Conservation (phyloP, 1,140 invertebrate species). For the Anastrepha obliqua region DNA sequence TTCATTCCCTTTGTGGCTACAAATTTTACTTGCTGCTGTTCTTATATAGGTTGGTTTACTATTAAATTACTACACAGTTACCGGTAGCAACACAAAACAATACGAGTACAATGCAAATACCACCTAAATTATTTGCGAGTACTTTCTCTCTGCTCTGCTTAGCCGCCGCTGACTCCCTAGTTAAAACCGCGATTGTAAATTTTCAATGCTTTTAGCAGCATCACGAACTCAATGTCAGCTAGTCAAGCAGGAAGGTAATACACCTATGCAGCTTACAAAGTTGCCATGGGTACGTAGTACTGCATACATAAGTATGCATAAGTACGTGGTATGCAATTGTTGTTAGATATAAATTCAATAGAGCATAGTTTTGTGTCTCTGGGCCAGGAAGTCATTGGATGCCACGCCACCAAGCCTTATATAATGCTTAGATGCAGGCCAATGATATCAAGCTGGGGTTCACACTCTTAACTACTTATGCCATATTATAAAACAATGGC, state of each 20-base stretch:
- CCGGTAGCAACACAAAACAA: background rate
- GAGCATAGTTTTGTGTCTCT: constrained; percentile 3
- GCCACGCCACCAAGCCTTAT: background rate
- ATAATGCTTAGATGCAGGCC: background rate
- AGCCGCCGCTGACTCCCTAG: background rate
- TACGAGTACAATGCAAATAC: background rate
- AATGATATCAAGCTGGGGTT: background rate
- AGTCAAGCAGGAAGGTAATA: constrained; percentile 1
- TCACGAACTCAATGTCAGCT: constrained; percentile 10
- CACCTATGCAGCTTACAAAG: background rate
- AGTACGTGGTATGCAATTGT: background rate
- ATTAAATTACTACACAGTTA: background rate
- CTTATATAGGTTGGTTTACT: background rate
- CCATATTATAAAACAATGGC: background rate
- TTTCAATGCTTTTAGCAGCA: constrained; percentile 5
- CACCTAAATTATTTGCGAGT: background rate
- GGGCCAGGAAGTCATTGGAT: background rate
- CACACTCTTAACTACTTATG: background rate
- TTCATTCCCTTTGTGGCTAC: background rate
- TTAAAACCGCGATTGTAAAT: constrained; percentile 7
- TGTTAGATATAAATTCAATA: background rate
- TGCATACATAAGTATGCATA: background rate
- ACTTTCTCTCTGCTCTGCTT: background rate
- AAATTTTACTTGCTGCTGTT: background rate
- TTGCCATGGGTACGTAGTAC: background rate